These are phyloP conservation scores for Bambusicola thoracicus DNA, from an alignment of 2,113 vertebrate species.

Conservation along the genomic window DNA sequence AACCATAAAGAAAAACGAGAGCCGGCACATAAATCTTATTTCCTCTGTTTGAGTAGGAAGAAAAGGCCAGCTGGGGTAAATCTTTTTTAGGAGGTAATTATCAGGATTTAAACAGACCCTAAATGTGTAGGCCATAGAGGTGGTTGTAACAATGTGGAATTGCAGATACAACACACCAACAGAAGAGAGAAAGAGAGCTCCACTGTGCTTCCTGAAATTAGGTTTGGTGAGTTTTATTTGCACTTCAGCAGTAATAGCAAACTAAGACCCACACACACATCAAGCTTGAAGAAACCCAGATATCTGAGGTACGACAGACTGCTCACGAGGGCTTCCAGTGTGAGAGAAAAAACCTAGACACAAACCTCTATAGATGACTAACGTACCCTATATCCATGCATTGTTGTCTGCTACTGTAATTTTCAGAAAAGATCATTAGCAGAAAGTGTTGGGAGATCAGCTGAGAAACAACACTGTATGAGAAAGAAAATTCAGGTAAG, in stretches of 20 bases:
- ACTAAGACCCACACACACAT: neutral
- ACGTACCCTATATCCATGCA: fast-evolving
- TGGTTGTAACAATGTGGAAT: neutral
- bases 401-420: neutral
- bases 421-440: neutral
- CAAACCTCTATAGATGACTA: neutral
- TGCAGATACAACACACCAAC: neutral
- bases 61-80: constrained; percentile 21
- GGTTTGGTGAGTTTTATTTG: neutral
- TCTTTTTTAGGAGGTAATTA: neutral
- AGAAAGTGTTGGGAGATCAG: neutral
- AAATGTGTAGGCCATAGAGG: neutral
- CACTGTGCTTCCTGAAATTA: neutral
- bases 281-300: neutral
- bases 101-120: constrained; percentile 12
- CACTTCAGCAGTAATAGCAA: neutral
- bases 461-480: neutral
- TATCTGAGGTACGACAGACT: neutral
- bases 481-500: neutral
- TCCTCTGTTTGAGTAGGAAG: neutral
- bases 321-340: neutral
- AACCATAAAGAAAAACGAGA: constrained; percentile 7
- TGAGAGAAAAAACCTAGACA: neutral
- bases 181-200: neutral
- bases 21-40: neutral